A percentile compares a stretch with the other conserved stretches of the same genome.
phyloP scores from a whole-genome alignment of 2,888 invertebrate species.

The Brachyptera risi region DNA sequence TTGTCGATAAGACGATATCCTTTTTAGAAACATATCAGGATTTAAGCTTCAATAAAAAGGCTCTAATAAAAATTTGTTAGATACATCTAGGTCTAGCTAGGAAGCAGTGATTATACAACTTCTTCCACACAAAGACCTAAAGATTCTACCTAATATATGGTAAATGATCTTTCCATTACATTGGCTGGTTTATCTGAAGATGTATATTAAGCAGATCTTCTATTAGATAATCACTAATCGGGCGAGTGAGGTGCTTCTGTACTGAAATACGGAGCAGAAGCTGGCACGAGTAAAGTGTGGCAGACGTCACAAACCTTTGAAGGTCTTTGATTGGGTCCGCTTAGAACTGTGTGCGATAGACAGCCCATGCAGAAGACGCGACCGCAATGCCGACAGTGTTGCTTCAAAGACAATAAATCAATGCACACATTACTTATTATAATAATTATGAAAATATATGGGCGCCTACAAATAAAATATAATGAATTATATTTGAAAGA shows the following conservation, averaged over 20 bases:
- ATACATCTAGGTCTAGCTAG: no score
- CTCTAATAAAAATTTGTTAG: no score
- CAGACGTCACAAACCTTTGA: slow-evolving; percentile 96
- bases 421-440: slow-evolving; percentile 4
- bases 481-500: slow-evolving; percentile 11
- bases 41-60: no score
- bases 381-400: slow-evolving; percentile 93
- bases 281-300: slow-evolving; percentile 90
- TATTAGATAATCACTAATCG: no score
- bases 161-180: no score
- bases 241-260: slow-evolving; percentile 64
- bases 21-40: no score
- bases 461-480: slow-evolving; percentile 25
- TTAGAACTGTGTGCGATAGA: slow-evolving; percentile 68
- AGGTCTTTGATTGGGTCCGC: slow-evolving; percentile 79
- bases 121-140: no score
- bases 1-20: no score
- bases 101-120: no score
- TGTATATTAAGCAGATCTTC: no score
- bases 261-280: slow-evolving; percentile 90
- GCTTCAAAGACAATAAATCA: slow-evolving; percentile 49
- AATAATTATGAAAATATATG: not conserved
- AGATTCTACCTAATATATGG: no score
- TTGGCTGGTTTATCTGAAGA: no score
- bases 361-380: slow-evolving; percentile 91